Percentiles rank a stretch among this genome's conserved stretches.
Conservation (phyloP, 2,888 invertebrate genomes). For the Cantharis lateralis region DNA sequence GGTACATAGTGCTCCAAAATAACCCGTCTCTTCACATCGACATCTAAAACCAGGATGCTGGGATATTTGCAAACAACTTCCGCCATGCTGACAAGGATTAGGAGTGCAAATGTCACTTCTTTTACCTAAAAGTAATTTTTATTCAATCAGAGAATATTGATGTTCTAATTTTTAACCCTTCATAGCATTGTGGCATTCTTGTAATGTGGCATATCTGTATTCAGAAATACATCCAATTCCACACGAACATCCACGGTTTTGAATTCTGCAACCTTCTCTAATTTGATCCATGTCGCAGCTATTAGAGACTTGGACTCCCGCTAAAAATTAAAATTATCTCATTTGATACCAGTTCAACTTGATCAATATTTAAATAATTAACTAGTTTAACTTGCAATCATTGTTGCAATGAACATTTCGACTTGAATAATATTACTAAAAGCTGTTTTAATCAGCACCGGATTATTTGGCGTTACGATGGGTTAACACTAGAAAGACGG, state of each 20-base stretch:
- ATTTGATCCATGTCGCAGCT: constrained; percentile 64
- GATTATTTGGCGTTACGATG: too few species aligned
- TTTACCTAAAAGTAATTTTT: constrained; percentile 44
- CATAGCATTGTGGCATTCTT: constrained; percentile 66
- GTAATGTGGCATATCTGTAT: constrained; percentile 64
- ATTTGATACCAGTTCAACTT: neutral
- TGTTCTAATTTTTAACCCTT: constrained; percentile 59
- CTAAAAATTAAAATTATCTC: neutral
- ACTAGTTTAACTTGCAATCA: neutral
- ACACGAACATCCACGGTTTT: constrained; percentile 65
- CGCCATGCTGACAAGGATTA: constrained; percentile 68
- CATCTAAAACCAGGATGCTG: constrained; percentile 70
- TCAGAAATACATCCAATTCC: constrained; percentile 70
- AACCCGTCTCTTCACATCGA: constrained; percentile 76
- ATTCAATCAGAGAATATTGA: neutral
- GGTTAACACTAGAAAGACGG: too few species aligned
- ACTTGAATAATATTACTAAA: too few species aligned
- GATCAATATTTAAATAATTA: neutral
- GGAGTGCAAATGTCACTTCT: constrained; percentile 68
- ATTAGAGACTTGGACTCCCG: constrained; percentile 8
- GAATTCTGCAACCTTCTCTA: constrained; percentile 68
- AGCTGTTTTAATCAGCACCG: too few species aligned
- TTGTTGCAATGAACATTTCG: too few species aligned
- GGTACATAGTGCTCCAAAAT: constrained; percentile 71
- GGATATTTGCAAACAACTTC: constrained; percentile 69